Percentiles rank a stretch among this genome's conserved stretches.
phyloP scores from a whole-genome alignment of 2,113 vertebrate species.

The Oenanthe melanoleuca region DNA sequence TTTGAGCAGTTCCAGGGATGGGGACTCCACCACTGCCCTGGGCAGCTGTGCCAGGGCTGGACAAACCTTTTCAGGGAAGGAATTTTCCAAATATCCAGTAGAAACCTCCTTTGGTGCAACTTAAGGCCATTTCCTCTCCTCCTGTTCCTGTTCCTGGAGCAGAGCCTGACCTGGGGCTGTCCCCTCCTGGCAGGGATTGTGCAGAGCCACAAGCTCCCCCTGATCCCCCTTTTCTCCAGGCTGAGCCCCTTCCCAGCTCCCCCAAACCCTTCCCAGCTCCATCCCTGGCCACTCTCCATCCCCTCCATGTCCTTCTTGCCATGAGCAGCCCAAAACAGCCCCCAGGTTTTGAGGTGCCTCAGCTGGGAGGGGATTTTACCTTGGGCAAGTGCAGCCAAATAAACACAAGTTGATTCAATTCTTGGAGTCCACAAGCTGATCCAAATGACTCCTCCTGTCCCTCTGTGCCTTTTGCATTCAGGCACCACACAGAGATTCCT shows the following conservation, averaged over 20 bases:
- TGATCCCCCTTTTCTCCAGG: background rate
- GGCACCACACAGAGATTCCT: slow-evolving; percentile 22
- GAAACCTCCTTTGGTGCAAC: background rate
- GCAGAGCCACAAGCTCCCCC: background rate
- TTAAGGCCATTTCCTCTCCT: background rate
- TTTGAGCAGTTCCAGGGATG: background rate
- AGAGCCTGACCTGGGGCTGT: background rate
- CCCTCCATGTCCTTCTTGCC: accelerated
- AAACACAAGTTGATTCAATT: background rate
- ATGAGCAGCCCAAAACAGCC: background rate
- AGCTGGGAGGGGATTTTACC: background rate
- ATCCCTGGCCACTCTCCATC: accelerated
- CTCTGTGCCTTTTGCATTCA: slow-evolving; percentile 38
- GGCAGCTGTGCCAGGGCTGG: background rate
- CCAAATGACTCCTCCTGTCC: background rate
- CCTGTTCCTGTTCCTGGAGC: background rate
- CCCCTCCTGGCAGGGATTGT: background rate
- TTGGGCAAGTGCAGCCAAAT: background rate
- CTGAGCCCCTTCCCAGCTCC: background rate
- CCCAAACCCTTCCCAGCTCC: background rate
- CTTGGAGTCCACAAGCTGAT: background rate
- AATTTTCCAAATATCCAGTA: accelerated
- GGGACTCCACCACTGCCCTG: background rate
- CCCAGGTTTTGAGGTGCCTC: background rate
- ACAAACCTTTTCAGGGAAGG: accelerated